A percentile compares a stretch with the other conserved stretches of the same genome.
Conservation (phyloP, 2,888 invertebrate species). For the Alsophila aescularia region DNA sequence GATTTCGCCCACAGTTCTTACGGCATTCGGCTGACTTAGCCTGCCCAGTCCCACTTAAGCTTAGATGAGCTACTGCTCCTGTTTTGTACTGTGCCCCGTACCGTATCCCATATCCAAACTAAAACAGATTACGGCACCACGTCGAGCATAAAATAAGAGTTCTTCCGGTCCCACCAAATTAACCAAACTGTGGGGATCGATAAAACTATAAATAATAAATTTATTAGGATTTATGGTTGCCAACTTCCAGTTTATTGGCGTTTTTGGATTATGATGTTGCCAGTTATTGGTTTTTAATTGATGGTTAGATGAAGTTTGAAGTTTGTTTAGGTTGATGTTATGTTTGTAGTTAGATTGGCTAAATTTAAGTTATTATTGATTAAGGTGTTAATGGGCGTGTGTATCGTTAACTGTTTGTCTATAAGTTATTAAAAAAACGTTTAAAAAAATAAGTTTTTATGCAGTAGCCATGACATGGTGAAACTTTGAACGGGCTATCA, state of each 20-base stretch:
- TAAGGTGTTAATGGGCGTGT: no score
- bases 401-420: no score
- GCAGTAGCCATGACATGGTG: no score
- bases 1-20: no score
- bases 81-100: conserved; percentile 10
- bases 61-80: conserved; percentile 1
- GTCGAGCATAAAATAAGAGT: conserved; percentile 36
- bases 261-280: conserved; percentile 12
- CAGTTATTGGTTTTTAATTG: conserved; percentile 9
- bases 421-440: no score
- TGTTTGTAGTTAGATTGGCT: no score
- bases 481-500: no score
- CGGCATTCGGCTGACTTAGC: no score
- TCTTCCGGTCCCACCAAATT: conserved; percentile 35
- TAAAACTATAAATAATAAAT: conserved; percentile 39
- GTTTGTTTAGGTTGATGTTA: background rate
- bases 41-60: no score
- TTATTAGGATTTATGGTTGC: conserved; percentile 33
- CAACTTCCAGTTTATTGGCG: conserved; percentile 10
- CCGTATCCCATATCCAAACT: conserved; percentile 28
- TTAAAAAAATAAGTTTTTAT: no score
- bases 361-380: no score
- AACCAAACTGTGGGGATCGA: conserved; percentile 27
- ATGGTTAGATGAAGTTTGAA: background rate
- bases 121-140: conserved; percentile 36